Percentiles rank a stretch among this genome's conserved stretches.
Evolutionary conservation across 2,888 invertebrate species (phyloP).

Genomic region (Cheilosia scutellata): DNA sequence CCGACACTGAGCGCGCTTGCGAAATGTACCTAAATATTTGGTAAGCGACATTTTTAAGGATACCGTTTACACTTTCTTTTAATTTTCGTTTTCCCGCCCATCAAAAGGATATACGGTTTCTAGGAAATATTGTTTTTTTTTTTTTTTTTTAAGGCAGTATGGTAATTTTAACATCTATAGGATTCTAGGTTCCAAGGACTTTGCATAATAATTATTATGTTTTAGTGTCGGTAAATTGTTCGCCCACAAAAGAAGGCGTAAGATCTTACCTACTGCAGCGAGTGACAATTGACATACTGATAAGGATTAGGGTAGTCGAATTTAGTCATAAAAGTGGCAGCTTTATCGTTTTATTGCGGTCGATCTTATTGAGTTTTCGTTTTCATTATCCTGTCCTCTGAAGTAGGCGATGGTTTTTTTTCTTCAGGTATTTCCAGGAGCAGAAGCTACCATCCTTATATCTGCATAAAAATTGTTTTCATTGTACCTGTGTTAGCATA

Average conservation of each 20-base stretch:
- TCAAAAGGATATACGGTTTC: conserved; percentile 37
- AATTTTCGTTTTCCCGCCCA: not conserved
- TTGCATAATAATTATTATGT: conserved; percentile 66
- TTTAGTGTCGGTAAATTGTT: conserved; percentile 47
- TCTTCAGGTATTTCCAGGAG: conserved; percentile 50
- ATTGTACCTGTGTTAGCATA: conserved; percentile 33
- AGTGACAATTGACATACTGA: conserved; percentile 68
- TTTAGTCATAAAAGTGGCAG: conserved; percentile 54
- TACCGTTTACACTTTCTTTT: conserved; percentile 40
- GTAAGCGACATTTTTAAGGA: conserved; percentile 33
- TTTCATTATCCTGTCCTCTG: conserved; percentile 47
- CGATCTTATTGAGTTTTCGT: conserved; percentile 27
- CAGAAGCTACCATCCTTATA: conserved; percentile 2
- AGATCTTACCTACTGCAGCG: conserved; percentile 36
- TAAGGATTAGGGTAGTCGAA: conserved; percentile 29
- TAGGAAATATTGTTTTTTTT: conserved; percentile 13
- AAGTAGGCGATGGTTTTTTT: conserved; percentile 38
- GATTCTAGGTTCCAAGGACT: conserved; percentile 46
- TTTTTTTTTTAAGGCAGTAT: not conserved
- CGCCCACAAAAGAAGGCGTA: conserved; percentile 56
- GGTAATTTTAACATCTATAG: conserved; percentile 12
- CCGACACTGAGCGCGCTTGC: conserved; percentile 31
- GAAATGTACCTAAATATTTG: conserved; percentile 4
- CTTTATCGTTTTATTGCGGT: conserved; percentile 71
- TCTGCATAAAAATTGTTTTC: not conserved